Evolutionary conservation across 2,888 invertebrate species (phyloP), one percentile per base, ranked within the genome.

Genomic region (Chloromyia formosa): DNA sequence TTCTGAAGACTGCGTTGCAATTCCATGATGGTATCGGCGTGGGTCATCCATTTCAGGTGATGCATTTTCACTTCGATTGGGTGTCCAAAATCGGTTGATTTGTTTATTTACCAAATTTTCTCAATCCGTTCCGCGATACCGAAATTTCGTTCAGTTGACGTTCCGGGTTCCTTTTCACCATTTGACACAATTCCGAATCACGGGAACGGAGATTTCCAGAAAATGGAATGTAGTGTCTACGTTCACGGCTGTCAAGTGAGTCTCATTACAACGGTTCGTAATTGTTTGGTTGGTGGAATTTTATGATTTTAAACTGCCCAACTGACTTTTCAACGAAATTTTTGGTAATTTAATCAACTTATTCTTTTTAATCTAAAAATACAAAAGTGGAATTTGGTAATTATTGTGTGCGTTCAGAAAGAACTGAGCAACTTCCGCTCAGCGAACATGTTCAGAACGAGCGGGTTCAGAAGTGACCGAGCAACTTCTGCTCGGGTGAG

Each of bases 1-100:
- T 80, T 79, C 27, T 82, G 81, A 12, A 84, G 79, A 64, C 79
- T 78, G 71, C 82, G 82, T 75, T 84, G 84, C 54, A 84, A 83
- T 75, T 84, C 84, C 77, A 84, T 82, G 71, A 85, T 82, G 53
- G 84, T 84, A 73, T 81, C 80, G 76, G 83, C 81, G 79, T 85
- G 85, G 23, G 84, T 84, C 83, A 84, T 84, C 85, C 85, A 85
- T 79, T 84, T 84, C 16, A 85, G 79, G 75, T 84, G 81, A 80
- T 84, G 84, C 84, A 82, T 81, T 73, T 72, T 80, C 20, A 45
- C 18, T 14, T 12, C 69, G 3, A 27, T 10, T 35, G 7, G 16
- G 58, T 45, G 16, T 49, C 7, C 12, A 42, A 64, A 16, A 7
- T 40, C 35, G 61, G 40, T 35, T 42, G 64, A 18, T 61, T 66